Evolutionary conservation across 2,797 vertebrate genomes (phyloP).

Genomic region (Phoeniculus purpureus): DNA sequence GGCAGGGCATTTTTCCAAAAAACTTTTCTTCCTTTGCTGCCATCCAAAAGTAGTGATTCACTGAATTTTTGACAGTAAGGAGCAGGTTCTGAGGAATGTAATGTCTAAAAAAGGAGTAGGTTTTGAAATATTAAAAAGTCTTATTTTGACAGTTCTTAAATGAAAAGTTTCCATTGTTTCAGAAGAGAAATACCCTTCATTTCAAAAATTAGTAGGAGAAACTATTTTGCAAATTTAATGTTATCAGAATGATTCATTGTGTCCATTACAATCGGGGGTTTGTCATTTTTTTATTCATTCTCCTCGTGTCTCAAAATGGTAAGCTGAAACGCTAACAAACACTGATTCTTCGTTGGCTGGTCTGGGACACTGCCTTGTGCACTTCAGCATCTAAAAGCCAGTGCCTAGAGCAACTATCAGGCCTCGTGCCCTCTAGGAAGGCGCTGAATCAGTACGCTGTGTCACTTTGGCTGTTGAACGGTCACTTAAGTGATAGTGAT

Average conservation of each 20-base stretch:
- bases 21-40: constrained; percentile 16
- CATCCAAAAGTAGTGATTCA: constrained; percentile 7
- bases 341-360: not conserved
- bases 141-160: constrained; percentile 48
- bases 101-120: not conserved
- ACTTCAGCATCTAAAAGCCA: not conserved
- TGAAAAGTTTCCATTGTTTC: not conserved
- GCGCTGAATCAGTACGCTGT: not conserved
- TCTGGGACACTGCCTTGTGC: not conserved
- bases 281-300: not conserved
- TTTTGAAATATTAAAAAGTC: constrained; percentile 43
- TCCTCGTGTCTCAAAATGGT: not conserved
- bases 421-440: not conserved
- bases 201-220: not conserved
- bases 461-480: not conserved
- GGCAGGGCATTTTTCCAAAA: constrained; percentile 18
- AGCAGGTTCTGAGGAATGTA: constrained; percentile 14
- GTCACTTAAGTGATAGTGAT: not conserved
- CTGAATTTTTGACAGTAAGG: constrained; percentile 45
- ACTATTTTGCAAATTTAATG: not conserved
- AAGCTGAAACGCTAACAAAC: not conserved
- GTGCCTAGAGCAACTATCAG: not conserved
- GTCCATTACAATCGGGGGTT: not conserved
- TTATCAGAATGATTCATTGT: not conserved
- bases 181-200: not conserved